Percentiles rank a stretch among this genome's conserved stretches.
phyloP scores from a whole-genome alignment of 1,140 invertebrate genomes.

The Episyrphus balteatus region DNA sequence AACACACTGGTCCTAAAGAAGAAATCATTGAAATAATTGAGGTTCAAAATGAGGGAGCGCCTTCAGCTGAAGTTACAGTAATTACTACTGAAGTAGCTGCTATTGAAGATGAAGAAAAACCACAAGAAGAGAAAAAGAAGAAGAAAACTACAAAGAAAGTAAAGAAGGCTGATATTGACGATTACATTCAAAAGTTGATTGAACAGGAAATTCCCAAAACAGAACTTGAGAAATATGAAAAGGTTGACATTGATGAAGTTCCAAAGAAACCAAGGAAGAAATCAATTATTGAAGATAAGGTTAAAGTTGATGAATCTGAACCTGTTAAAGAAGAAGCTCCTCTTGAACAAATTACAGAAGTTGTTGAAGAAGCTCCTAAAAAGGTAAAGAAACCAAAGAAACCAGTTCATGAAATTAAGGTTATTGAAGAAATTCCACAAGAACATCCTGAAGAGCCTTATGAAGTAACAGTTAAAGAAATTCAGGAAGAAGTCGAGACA shows the following conservation, averaged over 20 bases:
- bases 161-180: slow-evolving; percentile 25
- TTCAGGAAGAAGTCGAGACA: slow-evolving; percentile 20
- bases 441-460: slow-evolving; percentile 14
- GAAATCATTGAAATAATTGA: slow-evolving; percentile 39
- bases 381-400: slow-evolving; percentile 7
- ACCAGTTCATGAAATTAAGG: slow-evolving; percentile 1
- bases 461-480: slow-evolving; percentile 17
- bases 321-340: slow-evolving; percentile 9
- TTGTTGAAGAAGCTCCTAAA: slow-evolving; percentile 8
- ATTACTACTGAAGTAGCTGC: slow-evolving; percentile 15
- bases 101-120: slow-evolving; percentile 7
- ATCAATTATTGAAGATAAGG: background rate
- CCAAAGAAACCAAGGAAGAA: slow-evolving; percentile 18
- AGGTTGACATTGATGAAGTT: slow-evolving; percentile 26
- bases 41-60: slow-evolving; percentile 31
- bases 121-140: slow-evolving; percentile 9
- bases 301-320: slow-evolving; percentile 1
- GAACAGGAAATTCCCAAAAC: slow-evolving; percentile 35
- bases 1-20: slow-evolving; percentile 34
- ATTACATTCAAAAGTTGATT: slow-evolving; percentile 32
- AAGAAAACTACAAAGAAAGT: slow-evolving; percentile 25
- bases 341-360: slow-evolving; percentile 17
- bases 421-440: slow-evolving; percentile 6
- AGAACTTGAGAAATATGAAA: slow-evolving; percentile 35
- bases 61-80: slow-evolving; percentile 30